Evolutionary conservation across 1,140 invertebrate genomes (phyloP), one percentile per base, ranked within the genome.

Genomic region (Zaprionus nigranus): DNA sequence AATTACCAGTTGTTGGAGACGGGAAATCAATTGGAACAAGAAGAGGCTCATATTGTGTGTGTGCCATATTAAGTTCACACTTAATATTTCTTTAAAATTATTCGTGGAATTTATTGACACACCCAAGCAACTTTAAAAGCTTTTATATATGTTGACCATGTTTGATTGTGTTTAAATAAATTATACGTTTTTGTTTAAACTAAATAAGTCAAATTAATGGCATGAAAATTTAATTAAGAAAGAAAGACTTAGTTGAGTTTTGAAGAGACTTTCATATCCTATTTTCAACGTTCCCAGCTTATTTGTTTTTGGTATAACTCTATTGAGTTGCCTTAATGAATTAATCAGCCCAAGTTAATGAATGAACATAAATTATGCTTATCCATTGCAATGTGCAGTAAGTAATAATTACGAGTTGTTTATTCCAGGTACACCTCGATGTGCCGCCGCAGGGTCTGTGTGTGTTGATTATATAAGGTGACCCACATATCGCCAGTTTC

Each of bases 391-490:
- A 28, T 56, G 6, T 56, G 22, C 22, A 28, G 22, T 28, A 56
- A 56, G 53, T 56, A 28, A 28, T 56, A 30, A 56, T 56, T 56
- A 28, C 7, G 53, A n/a, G 1, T 56, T 56, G 26, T 28, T 64
- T 61, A 56, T 15, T 17, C 20, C 43, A 59, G 22, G 15, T 22
- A 60, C 20, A 15, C 58, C 15, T 26, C n/a, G 13, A 20, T 17
- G 22, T 46, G 22, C 12, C 11, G 53, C 22, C 34, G 34, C 51
- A 17, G 46, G 20, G 46, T 26, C 22, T 17, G 24, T 67, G n/a
- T 17, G n/a, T 46, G 30, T 53, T 34, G 40, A 17, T 62, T 63
- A 60, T 20, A 65, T 43, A 64, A 75, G 22, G n/a, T 76, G 74
- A 71, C 73, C 67, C 43, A 79, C 30, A 59, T 65, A 28, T 34